Evolutionary conservation across 2,888 invertebrate genomes (phyloP), one percentile per base, ranked within the genome.

Genomic region (Pyrrhosoma nymphula): DNA sequence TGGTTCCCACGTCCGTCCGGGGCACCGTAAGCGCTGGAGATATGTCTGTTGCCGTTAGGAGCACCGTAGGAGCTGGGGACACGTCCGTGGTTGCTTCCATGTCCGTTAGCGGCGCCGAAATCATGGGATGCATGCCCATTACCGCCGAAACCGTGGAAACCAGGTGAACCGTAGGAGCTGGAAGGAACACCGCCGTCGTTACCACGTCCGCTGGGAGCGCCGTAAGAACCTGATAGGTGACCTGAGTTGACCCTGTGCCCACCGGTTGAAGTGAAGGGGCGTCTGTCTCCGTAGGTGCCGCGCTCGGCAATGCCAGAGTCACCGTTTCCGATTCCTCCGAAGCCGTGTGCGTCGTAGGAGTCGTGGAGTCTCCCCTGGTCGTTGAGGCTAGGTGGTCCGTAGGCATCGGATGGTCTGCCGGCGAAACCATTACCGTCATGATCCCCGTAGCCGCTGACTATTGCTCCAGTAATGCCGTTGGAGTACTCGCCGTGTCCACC

Each of bases 21-120:
- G 47, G 47, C 47, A 47, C 47, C 47, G n/a, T 69, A 95, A 16
- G 95, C 88, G 95, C 95, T 95, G 60, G 96, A 95, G n/a, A n/a
- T 6, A 20, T 56, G 91, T 20, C 90, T 56, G 20, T 56, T n/a
- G 8, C 56, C 56, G 2, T 90, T 95, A 56, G 90, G 82, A 39
- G 95, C 95, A 60, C 95, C 95, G 47, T 47, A 26, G 12, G 30
- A 47, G 26, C 88, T 35, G n/a, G 35, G 14, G 18, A 12, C 14
- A 69, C n/a, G 16, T 4, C 95, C 60, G 16, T 91, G 93, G 56
- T 95, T 88, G 12, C 93, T 35, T n/a, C 90, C 55, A 23, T 88
- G 56, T 30, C 88, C 90, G 39, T 91, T 30, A 56, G 95, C 89
- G 23, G 95, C 95, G 2, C 95, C 95, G 75, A 95, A 95, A 26